These are phyloP conservation scores for Drosophila kanekoi DNA, from an alignment of 2,888 invertebrate species.

Conservation along the genomic window DNA sequence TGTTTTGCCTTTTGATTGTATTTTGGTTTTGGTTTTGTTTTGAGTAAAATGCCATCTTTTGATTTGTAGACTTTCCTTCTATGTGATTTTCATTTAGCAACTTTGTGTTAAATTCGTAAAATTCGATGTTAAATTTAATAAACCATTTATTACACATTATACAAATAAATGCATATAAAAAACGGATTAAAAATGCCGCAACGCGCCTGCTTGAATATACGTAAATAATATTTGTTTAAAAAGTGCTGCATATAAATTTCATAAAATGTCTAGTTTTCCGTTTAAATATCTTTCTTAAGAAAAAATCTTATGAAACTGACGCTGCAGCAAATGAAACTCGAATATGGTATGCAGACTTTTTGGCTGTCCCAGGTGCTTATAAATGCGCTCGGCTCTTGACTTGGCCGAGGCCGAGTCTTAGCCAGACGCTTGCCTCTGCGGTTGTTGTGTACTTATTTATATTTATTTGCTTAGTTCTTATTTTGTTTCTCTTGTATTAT, in stretches of 20 bases:
- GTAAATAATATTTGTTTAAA: conserved; percentile 19
- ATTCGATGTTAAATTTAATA: conserved; percentile 83
- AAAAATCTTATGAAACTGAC: conserved; percentile 18
- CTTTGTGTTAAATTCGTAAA: conserved; percentile 79
- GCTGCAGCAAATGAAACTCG: conserved; percentile 62
- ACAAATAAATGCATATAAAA: conserved; percentile 75
- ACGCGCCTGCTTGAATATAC: conserved; percentile 16
- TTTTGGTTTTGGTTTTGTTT: conserved; percentile 58
- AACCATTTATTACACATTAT: conserved; percentile 73
- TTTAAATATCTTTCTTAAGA: conserved; percentile 5
- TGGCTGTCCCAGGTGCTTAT: conserved; percentile 30
- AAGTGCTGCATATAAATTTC: conserved; percentile 47
- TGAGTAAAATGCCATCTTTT: conserved; percentile 66
- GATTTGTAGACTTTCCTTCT: conserved; percentile 56
- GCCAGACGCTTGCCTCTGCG: conserved; percentile 22
- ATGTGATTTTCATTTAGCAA: conserved; percentile 45
- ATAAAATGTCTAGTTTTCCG: conserved; percentile 30
- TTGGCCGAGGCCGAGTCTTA: conserved; percentile 24
- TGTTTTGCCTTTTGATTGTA: conserved; percentile 63
- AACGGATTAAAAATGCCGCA: conserved; percentile 58
- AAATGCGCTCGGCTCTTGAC: conserved; percentile 29
- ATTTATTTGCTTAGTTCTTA: conserved; percentile 9
- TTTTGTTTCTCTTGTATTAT: conserved; percentile 28
- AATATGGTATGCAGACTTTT: conserved; percentile 43
- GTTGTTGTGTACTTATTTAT: conserved; percentile 8